These are phyloP conservation scores for Xestia rhomboidea DNA, from an alignment of 2,888 invertebrate species.

Conservation along the genomic window DNA sequence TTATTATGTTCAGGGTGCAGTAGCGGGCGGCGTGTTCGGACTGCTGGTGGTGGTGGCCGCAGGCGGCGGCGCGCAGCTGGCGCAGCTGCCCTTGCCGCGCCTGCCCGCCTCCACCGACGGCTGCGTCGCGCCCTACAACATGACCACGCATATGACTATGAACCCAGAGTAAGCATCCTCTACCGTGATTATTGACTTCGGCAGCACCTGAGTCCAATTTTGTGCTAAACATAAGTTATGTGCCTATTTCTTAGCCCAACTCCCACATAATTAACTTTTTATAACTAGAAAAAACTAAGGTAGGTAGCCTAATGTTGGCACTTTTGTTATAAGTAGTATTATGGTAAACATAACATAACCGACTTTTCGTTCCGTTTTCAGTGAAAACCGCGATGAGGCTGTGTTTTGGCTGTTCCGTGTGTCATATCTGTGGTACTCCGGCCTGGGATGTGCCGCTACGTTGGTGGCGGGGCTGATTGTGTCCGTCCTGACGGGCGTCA, in stretches of 20 bases:
- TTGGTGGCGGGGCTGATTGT: slow-evolving; percentile 93
- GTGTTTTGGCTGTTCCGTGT: slow-evolving; percentile 92
- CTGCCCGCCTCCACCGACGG: slow-evolving; percentile 88
- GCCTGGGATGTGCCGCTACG: slow-evolving; percentile 94
- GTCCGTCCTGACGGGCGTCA: slow-evolving; percentile 92
- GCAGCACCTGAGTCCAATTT: background rate
- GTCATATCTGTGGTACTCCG: slow-evolving; percentile 97
- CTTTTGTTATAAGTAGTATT: background rate
- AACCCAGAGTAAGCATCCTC: slow-evolving; percentile 74
- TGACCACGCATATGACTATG: slow-evolving; percentile 70
- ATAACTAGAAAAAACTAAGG: background rate
- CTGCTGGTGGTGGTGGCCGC: slow-evolving; percentile 91
- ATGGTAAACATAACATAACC: background rate
- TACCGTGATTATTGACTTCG: background rate
- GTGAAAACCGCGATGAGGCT: slow-evolving; percentile 75
- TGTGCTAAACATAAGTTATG: background rate
- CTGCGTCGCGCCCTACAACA: slow-evolving; percentile 87
- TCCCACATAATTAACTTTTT: background rate
- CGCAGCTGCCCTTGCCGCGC: slow-evolving; percentile 80
- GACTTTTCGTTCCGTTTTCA: slow-evolving; percentile 61
- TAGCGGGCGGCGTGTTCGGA: slow-evolving; percentile 92
- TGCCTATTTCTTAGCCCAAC: background rate
- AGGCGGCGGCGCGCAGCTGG: slow-evolving; percentile 92
- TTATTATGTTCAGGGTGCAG: slow-evolving; percentile 90
- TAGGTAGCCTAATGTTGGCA: background rate